phyloP scores from a whole-genome alignment of 2,113 vertebrate genomes.

The Dolichotis patagonum region DNA sequence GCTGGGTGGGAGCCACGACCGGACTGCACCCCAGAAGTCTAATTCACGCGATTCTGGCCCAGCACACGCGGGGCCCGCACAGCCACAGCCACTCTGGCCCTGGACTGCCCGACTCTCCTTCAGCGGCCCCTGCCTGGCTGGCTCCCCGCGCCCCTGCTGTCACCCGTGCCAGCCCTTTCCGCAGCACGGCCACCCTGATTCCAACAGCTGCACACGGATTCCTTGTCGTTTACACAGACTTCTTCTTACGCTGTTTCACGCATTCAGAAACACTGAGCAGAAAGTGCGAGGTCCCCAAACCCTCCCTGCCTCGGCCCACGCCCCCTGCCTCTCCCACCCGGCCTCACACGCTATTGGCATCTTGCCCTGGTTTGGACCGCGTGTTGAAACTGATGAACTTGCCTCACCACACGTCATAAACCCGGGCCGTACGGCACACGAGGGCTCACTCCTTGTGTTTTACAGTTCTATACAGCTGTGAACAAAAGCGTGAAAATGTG shows the following conservation, averaged over 20 bases:
- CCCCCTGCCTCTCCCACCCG: background rate
- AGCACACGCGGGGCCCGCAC: rapidly evolving
- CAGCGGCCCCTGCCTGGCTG: background rate
- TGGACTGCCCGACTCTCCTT: background rate
- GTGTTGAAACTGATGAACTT: background rate
- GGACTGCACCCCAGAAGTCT: background rate
- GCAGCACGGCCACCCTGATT: background rate
- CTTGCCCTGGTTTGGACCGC: background rate
- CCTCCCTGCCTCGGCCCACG: background rate
- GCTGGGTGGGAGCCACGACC: background rate
- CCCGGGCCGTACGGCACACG: background rate
- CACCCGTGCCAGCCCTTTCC: background rate
- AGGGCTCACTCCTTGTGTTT: background rate
- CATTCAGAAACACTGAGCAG: background rate
- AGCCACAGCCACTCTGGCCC: background rate
- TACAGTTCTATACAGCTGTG: background rate
- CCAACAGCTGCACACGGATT: background rate
- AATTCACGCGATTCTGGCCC: background rate
- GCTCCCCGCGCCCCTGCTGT: background rate
- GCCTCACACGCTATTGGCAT: background rate
- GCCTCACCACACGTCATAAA: background rate
- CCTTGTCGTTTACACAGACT: background rate
- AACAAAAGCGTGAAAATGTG: background rate
- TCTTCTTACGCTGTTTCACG: background rate
- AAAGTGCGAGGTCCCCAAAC: background rate